A percentile compares a stretch with the other conserved stretches of the same genome.
These are phyloP conservation scores for Peromyscus leucopus DNA, from an alignment of 2,113 vertebrate genomes.

Conservation along the genomic window DNA sequence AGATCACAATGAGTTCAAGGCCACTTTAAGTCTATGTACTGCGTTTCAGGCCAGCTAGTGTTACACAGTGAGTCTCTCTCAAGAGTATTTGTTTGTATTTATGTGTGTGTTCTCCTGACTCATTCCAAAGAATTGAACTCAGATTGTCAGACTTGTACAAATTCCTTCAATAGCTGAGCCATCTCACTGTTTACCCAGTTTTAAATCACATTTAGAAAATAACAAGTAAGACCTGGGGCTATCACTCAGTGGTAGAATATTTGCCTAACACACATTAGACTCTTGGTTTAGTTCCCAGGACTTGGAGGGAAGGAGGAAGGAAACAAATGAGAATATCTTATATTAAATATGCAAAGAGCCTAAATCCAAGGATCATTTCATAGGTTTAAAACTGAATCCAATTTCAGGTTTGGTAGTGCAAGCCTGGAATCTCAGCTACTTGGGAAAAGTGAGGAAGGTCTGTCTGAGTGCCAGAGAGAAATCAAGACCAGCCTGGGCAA, in stretches of 20 bases:
- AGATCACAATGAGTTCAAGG: not conserved
- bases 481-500: not conserved
- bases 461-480: not conserved
- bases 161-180: not conserved
- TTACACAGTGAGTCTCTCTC: not conserved
- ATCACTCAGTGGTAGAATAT: not conserved
- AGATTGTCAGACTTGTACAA: not conserved
- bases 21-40: not conserved
- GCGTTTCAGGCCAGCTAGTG: not conserved
- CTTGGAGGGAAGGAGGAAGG: too few species aligned
- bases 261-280: not conserved
- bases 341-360: not conserved
- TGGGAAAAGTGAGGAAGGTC: not conserved
- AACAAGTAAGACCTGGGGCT: not conserved
- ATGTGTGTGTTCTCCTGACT: too few species aligned
- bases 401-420: not conserved
- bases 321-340: slow-evolving; percentile 26
- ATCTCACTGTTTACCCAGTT: not conserved
- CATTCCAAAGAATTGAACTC: not conserved
- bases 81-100: not conserved
- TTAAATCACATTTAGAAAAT: slow-evolving; percentile 47
- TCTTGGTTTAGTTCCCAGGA: not conserved
- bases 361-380: slow-evolving; percentile 46
- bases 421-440: not conserved
- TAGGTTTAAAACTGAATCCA: not conserved